These are phyloP conservation scores for Mythimna ferrago DNA, from an alignment of 2,888 invertebrate genomes.

Conservation along the genomic window DNA sequence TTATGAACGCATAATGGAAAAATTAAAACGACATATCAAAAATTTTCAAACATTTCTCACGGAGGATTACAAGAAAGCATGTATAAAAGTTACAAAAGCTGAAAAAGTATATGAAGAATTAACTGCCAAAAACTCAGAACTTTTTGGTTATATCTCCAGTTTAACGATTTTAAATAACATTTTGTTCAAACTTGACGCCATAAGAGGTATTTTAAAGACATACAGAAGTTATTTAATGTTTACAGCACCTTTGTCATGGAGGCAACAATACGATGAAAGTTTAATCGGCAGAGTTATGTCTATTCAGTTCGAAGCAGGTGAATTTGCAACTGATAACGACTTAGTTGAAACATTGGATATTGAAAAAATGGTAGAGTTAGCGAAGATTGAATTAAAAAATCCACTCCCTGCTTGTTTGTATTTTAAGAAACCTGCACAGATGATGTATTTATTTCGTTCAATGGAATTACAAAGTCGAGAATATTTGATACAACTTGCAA, in stretches of 20 bases:
- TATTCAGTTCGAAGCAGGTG: slow-evolving; percentile 82
- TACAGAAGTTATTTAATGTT: slow-evolving; percentile 85
- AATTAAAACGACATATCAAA: slow-evolving; percentile 83
- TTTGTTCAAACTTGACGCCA: slow-evolving; percentile 85
- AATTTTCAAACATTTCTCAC: slow-evolving; percentile 86
- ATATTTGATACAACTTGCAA: slow-evolving; percentile 83
- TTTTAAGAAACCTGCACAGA: slow-evolving; percentile 81
- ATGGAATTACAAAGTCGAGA: slow-evolving; percentile 88
- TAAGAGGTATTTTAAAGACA: slow-evolving; percentile 81
- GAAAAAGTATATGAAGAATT: slow-evolving; percentile 81
- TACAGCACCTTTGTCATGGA: slow-evolving; percentile 85
- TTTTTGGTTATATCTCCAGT: slow-evolving; percentile 78
- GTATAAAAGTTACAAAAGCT: slow-evolving; percentile 77
- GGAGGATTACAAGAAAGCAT: slow-evolving; percentile 87
- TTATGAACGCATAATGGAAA: slow-evolving; percentile 76
- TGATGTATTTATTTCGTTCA: slow-evolving; percentile 83
- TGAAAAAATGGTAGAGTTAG: slow-evolving; percentile 83
- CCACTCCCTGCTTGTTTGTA: slow-evolving; percentile 78
- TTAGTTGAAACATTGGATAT: slow-evolving; percentile 84
- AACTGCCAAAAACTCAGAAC: slow-evolving; percentile 79
- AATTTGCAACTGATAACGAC: slow-evolving; percentile 84
- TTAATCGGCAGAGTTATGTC: slow-evolving; percentile 78
- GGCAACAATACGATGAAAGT: slow-evolving; percentile 82
- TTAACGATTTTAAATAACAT: slow-evolving; percentile 83
- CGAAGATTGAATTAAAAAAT: slow-evolving; percentile 78